Conservation (phyloP, 2,888 invertebrate species). For the Branchipolynoe longqiensis region DNA sequence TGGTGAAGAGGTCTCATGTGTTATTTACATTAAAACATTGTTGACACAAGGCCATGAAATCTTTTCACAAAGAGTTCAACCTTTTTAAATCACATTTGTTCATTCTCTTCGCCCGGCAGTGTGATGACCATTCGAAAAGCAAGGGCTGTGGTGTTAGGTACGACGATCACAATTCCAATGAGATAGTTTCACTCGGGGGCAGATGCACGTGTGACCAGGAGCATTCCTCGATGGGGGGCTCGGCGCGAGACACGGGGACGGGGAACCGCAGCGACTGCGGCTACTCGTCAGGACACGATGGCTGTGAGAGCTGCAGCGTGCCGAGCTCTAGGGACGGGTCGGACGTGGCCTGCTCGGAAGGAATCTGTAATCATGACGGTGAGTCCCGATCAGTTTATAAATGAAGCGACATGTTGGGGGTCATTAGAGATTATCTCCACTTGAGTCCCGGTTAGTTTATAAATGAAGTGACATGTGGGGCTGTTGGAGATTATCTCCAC, state of each 20-base stretch:
- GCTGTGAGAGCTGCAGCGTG: slow-evolving; percentile 88
- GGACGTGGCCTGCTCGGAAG: slow-evolving; percentile 93
- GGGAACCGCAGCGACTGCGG: slow-evolving; percentile 88
- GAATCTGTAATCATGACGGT: slow-evolving; percentile 90
- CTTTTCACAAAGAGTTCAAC: too few relatives aligned
- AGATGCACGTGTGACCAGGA: slow-evolving; percentile 17
- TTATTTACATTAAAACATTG: too few relatives aligned
- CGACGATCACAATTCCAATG: slow-evolving; percentile 10
- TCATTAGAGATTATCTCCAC: too few relatives aligned
- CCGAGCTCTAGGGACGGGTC: slow-evolving; percentile 94
- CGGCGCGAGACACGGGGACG: background rate
- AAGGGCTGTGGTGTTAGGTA: background rate
- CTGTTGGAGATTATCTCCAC: too few relatives aligned
- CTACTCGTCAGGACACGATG: slow-evolving; percentile 91
- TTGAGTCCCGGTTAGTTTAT: too few relatives aligned
- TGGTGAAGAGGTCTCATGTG: too few relatives aligned
- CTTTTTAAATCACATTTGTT: background rate
- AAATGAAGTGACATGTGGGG: too few relatives aligned
- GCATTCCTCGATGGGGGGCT: background rate
- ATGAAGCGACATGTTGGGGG: too few relatives aligned
- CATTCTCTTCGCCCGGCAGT: slow-evolving; percentile 3
- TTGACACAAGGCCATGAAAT: too few relatives aligned
- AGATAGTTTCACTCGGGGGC: slow-evolving; percentile 1
- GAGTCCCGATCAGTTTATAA: too few relatives aligned
- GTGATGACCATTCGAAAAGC: slow-evolving; percentile 51